Evolutionary conservation across 2,113 vertebrate species (phyloP), one percentile per base, ranked within the genome.

Genomic region (Corythaeola cristata): DNA sequence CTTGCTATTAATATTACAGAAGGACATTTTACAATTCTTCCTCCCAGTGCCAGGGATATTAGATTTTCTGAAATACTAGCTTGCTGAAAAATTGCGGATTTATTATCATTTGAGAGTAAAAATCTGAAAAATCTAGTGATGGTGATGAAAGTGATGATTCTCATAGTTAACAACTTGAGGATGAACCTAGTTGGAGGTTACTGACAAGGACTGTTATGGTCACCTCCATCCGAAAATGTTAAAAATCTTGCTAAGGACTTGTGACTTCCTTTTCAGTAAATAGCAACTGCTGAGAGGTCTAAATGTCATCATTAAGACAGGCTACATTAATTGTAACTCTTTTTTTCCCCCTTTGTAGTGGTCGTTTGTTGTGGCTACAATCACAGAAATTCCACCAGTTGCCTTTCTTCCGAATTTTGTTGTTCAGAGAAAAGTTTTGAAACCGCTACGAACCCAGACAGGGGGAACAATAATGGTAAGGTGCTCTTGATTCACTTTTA

Each of bases 401-500:
- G 83, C 99, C 95, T 99, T 99, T 91, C 98, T 99, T 69, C 99
- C 99, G 67, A 99, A 99, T 97, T 99, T 99, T 56, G 96, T 99
- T 75, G 99, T 99, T 81, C 99, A 99, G 97, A 98, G 99, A n/a
- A 99, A 98, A 93, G 99, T 99, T 56, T 97, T 99, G 89, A 98
- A 97, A 83, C 99, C 99, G 21, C 97, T 99, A 1, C 98, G 99
- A 90, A 99, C 98, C 22, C 99, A 99, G 97, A 99, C 99, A 1
- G 99, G 99, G 96, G 99, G 99, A 88, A 99, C 99, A 33, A 99
- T 99, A 85, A 99, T 99, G 99, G 99, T 99, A 98, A 93, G 98
- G 16, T 45, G 52, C 56, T 91, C 63, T 32, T 73, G 35, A 15
- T 50, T 52, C 15, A 5, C 37, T 84, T 73, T 11, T 52, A 3